Evolutionary conservation across 1,140 invertebrate genomes (phyloP), one percentile per base, ranked within the genome.

Genomic region (Luehdorfia chinensis): DNA sequence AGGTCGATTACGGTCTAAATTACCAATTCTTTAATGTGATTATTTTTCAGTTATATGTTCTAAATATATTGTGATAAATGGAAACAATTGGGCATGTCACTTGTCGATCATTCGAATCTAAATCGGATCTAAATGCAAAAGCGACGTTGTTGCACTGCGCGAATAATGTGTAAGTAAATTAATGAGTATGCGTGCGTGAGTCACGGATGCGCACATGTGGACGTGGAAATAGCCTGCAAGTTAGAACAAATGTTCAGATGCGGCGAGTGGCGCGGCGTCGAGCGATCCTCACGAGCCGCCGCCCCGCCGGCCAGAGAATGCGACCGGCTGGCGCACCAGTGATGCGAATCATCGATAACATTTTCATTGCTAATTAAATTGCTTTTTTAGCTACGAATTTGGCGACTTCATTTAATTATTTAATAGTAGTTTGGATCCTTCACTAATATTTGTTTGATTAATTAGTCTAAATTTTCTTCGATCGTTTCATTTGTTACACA

Each of bases 171-270:
- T 66, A 70, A 70, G 68, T 70, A 74, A 74, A 78, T 59, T 65
- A 71, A 65, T 66, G 59, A 39, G 48, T 68, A 61, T 61, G 66
- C 62, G 65, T 75, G 69, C 68, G 74, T 84, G 77, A 81, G 68
- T 84, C 77, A 84, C 70, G 68, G 60, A 59, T 55, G 57, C 58
- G 66, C 68, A 75, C 66, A 75, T 76, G 80, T 80, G 74, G 62
- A 75, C 64, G 66, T 79, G 73, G 76, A 77, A 78, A 81, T 81
- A 76, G 77, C 66, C 67, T 34, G 66, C 59, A 63, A 78, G 67
- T 73, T 75, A 57, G 60, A 72, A 80, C 72, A 80, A 80, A 80
- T 77, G 79, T 75, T 69, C 61, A 49, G 61, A 63, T 68, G 47
- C 53, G 52, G 55, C 47, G 47, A 11, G n/a, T 21, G 28, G n/a